A percentile compares a stretch with the other conserved stretches of the same genome.
Evolutionary conservation across 2,113 vertebrate species (phyloP).

Genomic region (Callaeas wilsoni): DNA sequence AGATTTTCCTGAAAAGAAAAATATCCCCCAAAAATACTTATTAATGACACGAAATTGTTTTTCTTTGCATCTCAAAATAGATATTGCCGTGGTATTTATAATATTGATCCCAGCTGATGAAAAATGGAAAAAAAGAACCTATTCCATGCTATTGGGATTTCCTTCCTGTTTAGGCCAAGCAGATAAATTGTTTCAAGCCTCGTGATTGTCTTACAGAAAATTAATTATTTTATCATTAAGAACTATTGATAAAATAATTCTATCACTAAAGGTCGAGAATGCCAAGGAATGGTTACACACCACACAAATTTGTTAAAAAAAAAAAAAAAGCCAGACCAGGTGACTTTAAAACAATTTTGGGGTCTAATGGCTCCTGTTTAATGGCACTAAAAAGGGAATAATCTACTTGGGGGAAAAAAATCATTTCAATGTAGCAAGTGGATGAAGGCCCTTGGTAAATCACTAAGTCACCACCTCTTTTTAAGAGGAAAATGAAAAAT

Average conservation of each 20-base stretch:
- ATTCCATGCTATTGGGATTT: background rate
- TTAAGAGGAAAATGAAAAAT: background rate
- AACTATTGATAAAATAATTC: background rate
- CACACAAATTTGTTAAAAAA: background rate
- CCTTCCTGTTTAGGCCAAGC: background rate
- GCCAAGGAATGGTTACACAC: background rate
- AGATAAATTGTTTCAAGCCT: background rate
- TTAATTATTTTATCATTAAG: background rate
- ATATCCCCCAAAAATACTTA: background rate
- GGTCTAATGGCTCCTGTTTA: background rate
- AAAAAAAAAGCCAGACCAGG: background rate
- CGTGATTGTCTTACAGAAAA: background rate
- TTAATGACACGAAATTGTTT: background rate
- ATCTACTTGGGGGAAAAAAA: background rate
- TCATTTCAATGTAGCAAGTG: background rate
- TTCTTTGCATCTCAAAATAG: background rate
- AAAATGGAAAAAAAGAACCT: background rate
- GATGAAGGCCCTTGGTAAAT: background rate
- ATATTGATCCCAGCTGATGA: background rate
- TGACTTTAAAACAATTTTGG: background rate
- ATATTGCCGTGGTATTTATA: background rate
- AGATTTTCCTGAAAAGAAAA: constrained; percentile 68
- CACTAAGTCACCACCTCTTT: background rate
- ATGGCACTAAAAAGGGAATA: background rate
- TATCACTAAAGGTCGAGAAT: background rate